Conservation (phyloP, 2,797 vertebrate species). For the Scyliorhinus canicula region DNA sequence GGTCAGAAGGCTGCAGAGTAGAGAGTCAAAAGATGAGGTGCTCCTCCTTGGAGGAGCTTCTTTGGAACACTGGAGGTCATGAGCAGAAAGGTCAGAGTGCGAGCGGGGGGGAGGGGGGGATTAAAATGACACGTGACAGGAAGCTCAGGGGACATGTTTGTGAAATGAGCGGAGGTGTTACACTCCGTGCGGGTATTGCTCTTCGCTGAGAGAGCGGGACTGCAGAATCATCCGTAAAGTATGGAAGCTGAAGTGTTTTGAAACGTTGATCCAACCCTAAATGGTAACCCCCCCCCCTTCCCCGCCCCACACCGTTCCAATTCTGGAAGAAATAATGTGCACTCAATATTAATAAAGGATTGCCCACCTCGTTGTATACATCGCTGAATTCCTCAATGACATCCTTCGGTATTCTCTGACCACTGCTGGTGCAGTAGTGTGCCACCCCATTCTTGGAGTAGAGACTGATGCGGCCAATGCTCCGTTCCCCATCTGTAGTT, state of each 20-base stretch:
- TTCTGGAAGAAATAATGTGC: neutral
- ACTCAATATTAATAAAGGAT: neutral
- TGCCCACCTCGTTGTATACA: constrained; percentile 90
- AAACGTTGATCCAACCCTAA: neutral
- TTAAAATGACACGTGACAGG: neutral
- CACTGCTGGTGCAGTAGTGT: constrained; percentile 87
- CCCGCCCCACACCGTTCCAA: neutral
- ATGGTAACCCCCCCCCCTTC: neutral
- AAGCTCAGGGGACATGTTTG: neutral
- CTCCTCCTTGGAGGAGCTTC: neutral
- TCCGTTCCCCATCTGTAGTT: constrained; percentile 84
- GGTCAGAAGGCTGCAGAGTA: too few species aligned
- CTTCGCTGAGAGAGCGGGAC: neutral
- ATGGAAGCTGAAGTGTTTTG: neutral
- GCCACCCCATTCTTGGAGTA: constrained; percentile 95
- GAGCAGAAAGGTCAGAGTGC: neutral
- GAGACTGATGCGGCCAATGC: constrained; percentile 89
- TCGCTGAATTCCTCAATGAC: constrained; percentile 99
- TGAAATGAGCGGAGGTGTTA: neutral
- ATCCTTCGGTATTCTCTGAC: constrained; percentile 91
- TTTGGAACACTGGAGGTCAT: neutral
- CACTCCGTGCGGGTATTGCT: neutral
- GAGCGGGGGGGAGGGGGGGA: neutral
- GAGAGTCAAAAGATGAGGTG: neutral
- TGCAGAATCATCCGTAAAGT: neutral